These are phyloP conservation scores for Lethocerus indicus DNA, from an alignment of 1,140 invertebrate genomes.

Conservation along the genomic window DNA sequence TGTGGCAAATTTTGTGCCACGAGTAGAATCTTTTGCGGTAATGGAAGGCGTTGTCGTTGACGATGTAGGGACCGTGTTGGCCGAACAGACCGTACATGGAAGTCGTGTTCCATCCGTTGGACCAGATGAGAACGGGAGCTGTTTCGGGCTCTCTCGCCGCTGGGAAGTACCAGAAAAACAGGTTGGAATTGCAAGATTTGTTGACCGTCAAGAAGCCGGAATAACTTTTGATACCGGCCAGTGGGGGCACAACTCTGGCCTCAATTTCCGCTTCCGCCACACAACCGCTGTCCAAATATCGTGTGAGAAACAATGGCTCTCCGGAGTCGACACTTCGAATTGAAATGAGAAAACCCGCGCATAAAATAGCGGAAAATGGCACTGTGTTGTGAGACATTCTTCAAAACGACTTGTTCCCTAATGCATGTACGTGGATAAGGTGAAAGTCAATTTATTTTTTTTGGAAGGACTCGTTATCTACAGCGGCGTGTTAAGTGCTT, in stretches of 20 bases:
- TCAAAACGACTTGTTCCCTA: too few species aligned
- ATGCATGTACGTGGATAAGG: too few species aligned
- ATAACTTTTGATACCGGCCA: slow-evolving; percentile 23
- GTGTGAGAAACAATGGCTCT: slow-evolving; percentile 15
- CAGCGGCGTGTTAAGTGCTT: too few species aligned
- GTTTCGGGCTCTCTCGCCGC: slow-evolving; percentile 27
- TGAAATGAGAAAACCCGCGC: too few species aligned
- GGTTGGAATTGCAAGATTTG: slow-evolving; percentile 35
- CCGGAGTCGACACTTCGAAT: slow-evolving; percentile 6
- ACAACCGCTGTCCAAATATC: slow-evolving; percentile 10
- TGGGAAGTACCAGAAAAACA: slow-evolving; percentile 69
- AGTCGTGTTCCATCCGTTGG: slow-evolving; percentile 53
- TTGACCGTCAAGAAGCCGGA: slow-evolving; percentile 56
- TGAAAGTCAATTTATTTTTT: too few species aligned
- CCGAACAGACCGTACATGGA: slow-evolving; percentile 54
- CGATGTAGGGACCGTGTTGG: slow-evolving; percentile 32
- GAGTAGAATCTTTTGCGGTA: slow-evolving; percentile 16
- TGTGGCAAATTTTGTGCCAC: slow-evolving; percentile 41
- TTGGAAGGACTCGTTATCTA: too few species aligned
- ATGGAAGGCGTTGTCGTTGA: slow-evolving; percentile 42
- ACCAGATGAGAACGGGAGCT: slow-evolving; percentile 53
- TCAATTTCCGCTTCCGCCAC: slow-evolving; percentile 10
- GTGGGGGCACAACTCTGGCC: slow-evolving; percentile 12
- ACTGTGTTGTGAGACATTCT: too few species aligned
- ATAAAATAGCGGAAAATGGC: too few species aligned